Evolutionary conservation across 2,888 invertebrate genomes (phyloP).

Genomic region (Margaritifera margaritifera): DNA sequence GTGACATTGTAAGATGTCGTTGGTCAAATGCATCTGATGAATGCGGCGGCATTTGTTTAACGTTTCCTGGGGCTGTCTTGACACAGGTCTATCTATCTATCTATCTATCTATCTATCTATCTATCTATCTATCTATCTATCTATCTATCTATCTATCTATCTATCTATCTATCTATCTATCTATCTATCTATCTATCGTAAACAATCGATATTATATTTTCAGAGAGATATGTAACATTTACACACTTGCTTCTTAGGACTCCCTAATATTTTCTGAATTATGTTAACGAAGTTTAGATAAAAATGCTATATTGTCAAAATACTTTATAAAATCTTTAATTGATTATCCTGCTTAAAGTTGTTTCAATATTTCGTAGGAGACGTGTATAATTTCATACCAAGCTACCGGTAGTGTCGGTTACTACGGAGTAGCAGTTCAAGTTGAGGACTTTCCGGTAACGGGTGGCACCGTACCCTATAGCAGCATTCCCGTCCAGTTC

Average conservation of each 20-base stretch:
- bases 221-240: too few species aligned
- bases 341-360: too few species aligned
- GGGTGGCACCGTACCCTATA: constrained; percentile 1
- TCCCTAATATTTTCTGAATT: too few species aligned
- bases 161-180: too few species aligned
- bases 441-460: constrained; percentile 14
- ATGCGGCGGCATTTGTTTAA: constrained; percentile 7
- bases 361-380: constrained; percentile 4
- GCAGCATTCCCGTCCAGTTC: constrained; percentile 27
- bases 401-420: constrained; percentile 12
- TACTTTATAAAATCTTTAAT: too few species aligned
- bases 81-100: background rate
- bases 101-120: too few species aligned
- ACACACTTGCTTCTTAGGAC: too few species aligned
- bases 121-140: background rate
- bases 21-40: constrained; percentile 10
- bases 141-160: too few species aligned
- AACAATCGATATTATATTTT: too few species aligned
- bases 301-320: too few species aligned
- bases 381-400: constrained; percentile 14
- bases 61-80: constrained; percentile 4
- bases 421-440: constrained; percentile 26
- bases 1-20: constrained; percentile 8
- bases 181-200: too few species aligned
- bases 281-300: too few species aligned